Evolutionary conservation across 2,888 invertebrate genomes (phyloP), one percentile per base, ranked within the genome.

Genomic region (Lasioglossum zephyrum): DNA sequence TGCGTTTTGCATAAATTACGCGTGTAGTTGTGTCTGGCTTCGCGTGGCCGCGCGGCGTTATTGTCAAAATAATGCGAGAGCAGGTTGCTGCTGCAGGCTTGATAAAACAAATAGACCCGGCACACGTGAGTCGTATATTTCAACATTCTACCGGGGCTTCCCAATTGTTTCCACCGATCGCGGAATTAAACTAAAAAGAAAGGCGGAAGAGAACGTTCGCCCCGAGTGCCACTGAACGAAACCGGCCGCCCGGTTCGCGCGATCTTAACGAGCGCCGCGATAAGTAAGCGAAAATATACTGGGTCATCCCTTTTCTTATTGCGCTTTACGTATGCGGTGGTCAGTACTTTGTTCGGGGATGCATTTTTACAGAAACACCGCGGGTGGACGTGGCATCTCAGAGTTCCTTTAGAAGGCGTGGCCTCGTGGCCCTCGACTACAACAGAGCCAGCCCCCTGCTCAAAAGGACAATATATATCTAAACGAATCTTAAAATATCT

Each of bases 1-100:
- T 78, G 87, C 84, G 81, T 88, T 90, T 87, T 88, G 87, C 90
- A 90, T 90, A 90, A 90, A 90, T 90, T 90, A 85, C 79, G 78
- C 78, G 73, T 90, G 81, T 78, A 77, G 87, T 82, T 84, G 88
- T 80, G 84, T 81, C 84, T 84, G 79, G 44, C 72, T 22, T 90
- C 86, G 90, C 90, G 90, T 90, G 90, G 83, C 79, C 77, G 86
- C 73, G 73, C 86, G 81, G 73, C 89, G 87, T 90, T 90, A 90
- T 89, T 87, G 87, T 90, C 89, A 89, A 88, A 87, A 90, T 90
- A 90, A 90, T 87, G 81, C 79, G 77, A 77, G 70, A 86, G 84
- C 82, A 86, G 74, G 84, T 84, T 79, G 81, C 87, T 74, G 86
- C 81, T 79, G 81, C 87, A 74, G 88, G 86, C 86, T 84, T 86